Percentiles rank a stretch among this genome's conserved stretches.
Evolutionary conservation across 2,888 invertebrate genomes (phyloP).

Genomic region (Lasioglossum figueresi): DNA sequence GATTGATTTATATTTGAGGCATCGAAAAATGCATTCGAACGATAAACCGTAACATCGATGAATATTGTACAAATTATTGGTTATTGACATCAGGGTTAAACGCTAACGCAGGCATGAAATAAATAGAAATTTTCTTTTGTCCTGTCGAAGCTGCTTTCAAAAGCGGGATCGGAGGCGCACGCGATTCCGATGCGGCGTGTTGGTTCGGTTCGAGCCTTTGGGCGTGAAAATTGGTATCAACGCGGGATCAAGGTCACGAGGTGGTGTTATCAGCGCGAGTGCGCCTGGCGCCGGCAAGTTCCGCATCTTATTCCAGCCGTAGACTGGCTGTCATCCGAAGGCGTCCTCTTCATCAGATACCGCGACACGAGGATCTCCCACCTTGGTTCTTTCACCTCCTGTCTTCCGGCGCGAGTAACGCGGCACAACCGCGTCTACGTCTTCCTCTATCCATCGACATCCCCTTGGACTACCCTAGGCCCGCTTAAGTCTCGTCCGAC

Average conservation of each 20-base stretch:
- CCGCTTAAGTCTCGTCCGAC: constrained; percentile 73
- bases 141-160: not conserved
- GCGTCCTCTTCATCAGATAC: constrained; percentile 81
- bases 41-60: not conserved
- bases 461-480: constrained; percentile 49
- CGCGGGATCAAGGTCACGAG: constrained; percentile 66
- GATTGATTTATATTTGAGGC: not conserved
- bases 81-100: not conserved
- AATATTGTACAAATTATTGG: not conserved
- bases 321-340: constrained; percentile 77
- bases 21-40: no score
- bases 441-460: constrained; percentile 37
- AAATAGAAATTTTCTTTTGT: not conserved
- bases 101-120: not conserved
- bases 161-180: not conserved
- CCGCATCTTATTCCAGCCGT: constrained; percentile 60
- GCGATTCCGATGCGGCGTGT: not conserved
- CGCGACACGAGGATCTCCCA: constrained; percentile 68
- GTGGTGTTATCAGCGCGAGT: constrained; percentile 55
- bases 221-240: constrained; percentile 21
- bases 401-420: constrained; percentile 43
- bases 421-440: constrained; percentile 39
- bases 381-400: constrained; percentile 48
- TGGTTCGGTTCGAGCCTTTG: not conserved
- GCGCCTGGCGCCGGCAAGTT: constrained; percentile 62